Conservation (phyloP, 2,113 vertebrate species). For the Gyps fulvus region DNA sequence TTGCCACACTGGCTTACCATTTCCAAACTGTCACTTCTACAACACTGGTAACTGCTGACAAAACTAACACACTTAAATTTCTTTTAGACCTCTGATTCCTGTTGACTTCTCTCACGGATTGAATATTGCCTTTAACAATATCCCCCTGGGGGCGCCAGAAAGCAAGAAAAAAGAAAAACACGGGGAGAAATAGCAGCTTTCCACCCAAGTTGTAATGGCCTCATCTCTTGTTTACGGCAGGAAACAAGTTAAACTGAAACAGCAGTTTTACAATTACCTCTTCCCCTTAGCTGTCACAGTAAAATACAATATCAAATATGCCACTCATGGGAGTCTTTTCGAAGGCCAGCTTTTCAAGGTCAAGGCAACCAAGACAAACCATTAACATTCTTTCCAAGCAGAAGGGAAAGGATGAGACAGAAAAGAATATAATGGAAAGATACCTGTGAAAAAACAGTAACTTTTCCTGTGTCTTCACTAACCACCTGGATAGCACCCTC, state of each 20-base stretch:
- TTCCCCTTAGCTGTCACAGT: neutral
- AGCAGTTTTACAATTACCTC: neutral
- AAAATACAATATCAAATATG: no score
- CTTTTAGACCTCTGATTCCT: neutral
- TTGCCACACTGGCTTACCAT: no score
- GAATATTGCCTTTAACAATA: neutral
- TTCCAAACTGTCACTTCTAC: neutral
- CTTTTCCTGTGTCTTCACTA: constrained; percentile 68
- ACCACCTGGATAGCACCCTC: constrained; percentile 63
- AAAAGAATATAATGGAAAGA: neutral
- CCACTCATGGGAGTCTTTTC: neutral
- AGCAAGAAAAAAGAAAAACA: neutral
- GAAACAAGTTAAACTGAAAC: neutral
- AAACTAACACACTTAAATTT: neutral
- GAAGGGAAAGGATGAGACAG: neutral
- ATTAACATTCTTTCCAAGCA: neutral
- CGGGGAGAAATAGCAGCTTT: neutral
- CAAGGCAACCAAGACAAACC: neutral
- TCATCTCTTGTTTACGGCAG: neutral
- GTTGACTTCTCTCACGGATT: neutral
- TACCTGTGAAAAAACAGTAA: constrained; percentile 73
- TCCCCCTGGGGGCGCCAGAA: neutral
- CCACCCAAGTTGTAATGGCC: neutral
- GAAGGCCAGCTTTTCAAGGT: neutral
- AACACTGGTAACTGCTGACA: neutral